phyloP scores from a whole-genome alignment of 2,888 invertebrate genomes.

The Drosophila falleni region DNA sequence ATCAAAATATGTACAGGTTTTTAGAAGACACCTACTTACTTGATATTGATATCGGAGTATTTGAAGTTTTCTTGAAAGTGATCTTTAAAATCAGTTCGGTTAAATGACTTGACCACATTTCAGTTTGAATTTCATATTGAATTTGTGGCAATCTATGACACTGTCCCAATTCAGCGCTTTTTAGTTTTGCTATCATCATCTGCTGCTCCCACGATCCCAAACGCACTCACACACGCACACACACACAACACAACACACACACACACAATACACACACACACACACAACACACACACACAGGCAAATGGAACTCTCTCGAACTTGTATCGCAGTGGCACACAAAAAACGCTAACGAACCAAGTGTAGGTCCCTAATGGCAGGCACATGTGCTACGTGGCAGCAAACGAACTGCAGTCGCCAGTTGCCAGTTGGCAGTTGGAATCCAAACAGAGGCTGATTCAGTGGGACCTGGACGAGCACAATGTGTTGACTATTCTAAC shows the following conservation, averaged over 20 bases:
- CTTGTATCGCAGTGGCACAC: slow-evolving; percentile 40
- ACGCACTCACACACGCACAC: slow-evolving; percentile 28
- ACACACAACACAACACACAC: slow-evolving; percentile 16
- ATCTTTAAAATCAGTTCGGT: slow-evolving; percentile 1
- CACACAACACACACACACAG: neutral
- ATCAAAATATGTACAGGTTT: neutral
- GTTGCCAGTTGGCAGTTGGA: slow-evolving; percentile 13
- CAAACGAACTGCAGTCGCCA: slow-evolving; percentile 72
- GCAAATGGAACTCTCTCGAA: slow-evolving; percentile 46
- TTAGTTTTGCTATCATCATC: slow-evolving; percentile 38
- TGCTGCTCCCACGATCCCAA: slow-evolving; percentile 61
- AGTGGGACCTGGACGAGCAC: neutral
- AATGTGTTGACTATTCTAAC: slow-evolving; percentile 47
- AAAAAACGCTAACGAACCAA: slow-evolving; percentile 77
- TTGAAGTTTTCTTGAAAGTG: neutral
- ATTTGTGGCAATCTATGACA: slow-evolving; percentile 2
- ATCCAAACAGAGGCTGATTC: slow-evolving; percentile 25
- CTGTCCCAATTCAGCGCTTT: slow-evolving; percentile 5
- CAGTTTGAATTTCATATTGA: slow-evolving; percentile 12
- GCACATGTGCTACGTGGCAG: slow-evolving; percentile 76
- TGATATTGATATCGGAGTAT: neutral
- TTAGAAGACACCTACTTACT: neutral
- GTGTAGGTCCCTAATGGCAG: slow-evolving; percentile 75
- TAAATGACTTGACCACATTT: slow-evolving; percentile 1
- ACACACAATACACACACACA: slow-evolving; percentile 31